A percentile compares a stretch with the other conserved stretches of the same genome.
Conservation (phyloP, 2,888 invertebrate genomes). For the Acrobasis consociella region DNA sequence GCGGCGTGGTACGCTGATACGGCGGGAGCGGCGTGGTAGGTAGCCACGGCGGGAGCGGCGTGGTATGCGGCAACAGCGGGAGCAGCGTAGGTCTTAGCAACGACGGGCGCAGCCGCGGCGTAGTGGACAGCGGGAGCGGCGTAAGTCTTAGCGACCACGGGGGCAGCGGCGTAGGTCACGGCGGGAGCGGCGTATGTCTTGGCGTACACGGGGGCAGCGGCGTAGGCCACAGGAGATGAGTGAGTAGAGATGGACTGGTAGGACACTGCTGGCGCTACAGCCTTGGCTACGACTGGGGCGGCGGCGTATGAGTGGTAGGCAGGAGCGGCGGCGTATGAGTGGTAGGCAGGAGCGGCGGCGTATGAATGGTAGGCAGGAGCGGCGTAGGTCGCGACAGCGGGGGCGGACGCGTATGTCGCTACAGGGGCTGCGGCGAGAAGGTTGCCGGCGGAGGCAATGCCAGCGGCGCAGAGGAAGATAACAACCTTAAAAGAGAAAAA, state of each 20-base stretch:
- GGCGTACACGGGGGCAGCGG: slow-evolving; percentile 68
- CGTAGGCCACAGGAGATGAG: slow-evolving; percentile 45
- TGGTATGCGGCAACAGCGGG: slow-evolving; percentile 31
- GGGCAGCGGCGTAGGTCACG: slow-evolving; percentile 41
- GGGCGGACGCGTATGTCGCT: slow-evolving; percentile 20
- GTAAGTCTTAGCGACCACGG: slow-evolving; percentile 32
- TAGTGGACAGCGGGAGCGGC: slow-evolving; percentile 30
- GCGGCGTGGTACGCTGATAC: slow-evolving; percentile 35
- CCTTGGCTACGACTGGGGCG: slow-evolving; percentile 51
- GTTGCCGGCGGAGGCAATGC: slow-evolving; percentile 84
- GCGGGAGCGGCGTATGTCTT: slow-evolving; percentile 52
- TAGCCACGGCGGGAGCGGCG: slow-evolving; percentile 35
- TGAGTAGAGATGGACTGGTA: slow-evolving; percentile 47
- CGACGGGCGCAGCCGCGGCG: slow-evolving; percentile 41
- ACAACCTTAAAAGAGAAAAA: slow-evolving; percentile 62
- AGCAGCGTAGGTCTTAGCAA: slow-evolving; percentile 38
- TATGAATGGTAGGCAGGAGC: slow-evolving; percentile 34
- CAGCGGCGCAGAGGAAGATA: slow-evolving; percentile 81
- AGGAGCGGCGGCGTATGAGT: slow-evolving; percentile 40
- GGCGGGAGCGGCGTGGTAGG: slow-evolving; percentile 30
- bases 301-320: slow-evolving; percentile 39
- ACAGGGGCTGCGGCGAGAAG: slow-evolving; percentile 65
- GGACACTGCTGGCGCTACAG: slow-evolving; percentile 62
- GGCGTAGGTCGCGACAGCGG: slow-evolving; percentile 35
- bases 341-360: slow-evolving; percentile 43